A percentile compares a stretch with the other conserved stretches of the same genome.
These are phyloP conservation scores for Sycophila sp. DNA, from an alignment of 1,140 invertebrate genomes.

Conservation along the genomic window DNA sequence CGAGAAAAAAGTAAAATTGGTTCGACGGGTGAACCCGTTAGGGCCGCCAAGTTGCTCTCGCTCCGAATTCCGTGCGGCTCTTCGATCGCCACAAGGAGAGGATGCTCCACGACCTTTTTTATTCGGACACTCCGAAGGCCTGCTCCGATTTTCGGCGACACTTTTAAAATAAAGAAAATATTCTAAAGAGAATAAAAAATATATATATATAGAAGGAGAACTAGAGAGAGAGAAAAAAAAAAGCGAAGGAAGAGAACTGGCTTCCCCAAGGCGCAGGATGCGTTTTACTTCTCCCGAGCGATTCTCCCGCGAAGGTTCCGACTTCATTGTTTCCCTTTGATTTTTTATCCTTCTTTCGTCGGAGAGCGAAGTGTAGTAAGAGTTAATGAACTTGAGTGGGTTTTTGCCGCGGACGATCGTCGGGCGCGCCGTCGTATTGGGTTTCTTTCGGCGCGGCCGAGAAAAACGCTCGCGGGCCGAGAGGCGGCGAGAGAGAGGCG, in stretches of 20 bases:
- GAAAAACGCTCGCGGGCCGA: neutral
- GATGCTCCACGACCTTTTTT: too few species aligned
- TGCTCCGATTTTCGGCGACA: neutral
- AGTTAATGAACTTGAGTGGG: constrained; percentile 25
- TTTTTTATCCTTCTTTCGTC: neutral
- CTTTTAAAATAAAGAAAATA: too few species aligned
- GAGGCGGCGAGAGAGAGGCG: neutral
- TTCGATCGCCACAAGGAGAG: too few species aligned
- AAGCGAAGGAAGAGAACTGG: too few species aligned
- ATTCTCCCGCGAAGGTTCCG: neutral
- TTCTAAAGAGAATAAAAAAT: too few species aligned
- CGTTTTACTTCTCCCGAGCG: neutral
- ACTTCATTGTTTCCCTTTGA: neutral
- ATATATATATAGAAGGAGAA: too few species aligned
- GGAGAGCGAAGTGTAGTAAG: neutral
- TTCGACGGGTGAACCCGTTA: constrained; percentile 23
- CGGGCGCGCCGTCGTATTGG: neutral
- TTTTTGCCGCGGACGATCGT: neutral
- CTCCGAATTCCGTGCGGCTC: constrained; percentile 7
- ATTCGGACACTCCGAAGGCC: too few species aligned
- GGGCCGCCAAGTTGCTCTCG: constrained; percentile 6
- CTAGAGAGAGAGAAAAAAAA: neutral
- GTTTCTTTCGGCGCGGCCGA: neutral
- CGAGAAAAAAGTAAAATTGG: constrained; percentile 24
- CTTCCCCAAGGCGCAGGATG: too few species aligned